phyloP scores from a whole-genome alignment of 2,113 vertebrate species.

The Gracilinanus agilis region DNA sequence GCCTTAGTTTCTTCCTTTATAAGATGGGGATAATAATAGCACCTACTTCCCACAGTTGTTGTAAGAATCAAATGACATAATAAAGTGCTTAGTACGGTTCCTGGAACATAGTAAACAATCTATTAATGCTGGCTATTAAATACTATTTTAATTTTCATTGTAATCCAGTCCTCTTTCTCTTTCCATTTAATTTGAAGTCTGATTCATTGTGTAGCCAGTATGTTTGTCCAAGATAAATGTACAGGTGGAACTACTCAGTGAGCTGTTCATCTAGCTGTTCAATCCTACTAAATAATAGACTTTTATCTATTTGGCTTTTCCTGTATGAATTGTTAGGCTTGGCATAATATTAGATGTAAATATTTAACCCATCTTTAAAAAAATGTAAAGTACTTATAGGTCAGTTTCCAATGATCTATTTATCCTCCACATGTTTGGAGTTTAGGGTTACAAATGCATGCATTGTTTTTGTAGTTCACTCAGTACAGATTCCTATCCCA shows the following conservation, averaged over 20 bases:
- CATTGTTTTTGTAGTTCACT: not conserved
- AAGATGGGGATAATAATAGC: slow-evolving; percentile 5
- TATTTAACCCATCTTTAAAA: not conserved
- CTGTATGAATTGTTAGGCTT: not conserved
- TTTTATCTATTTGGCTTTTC: not conserved
- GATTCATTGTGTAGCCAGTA: not conserved
- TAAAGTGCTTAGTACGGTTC: not conserved
- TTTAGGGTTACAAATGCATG: not conserved
- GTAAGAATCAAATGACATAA: slow-evolving; percentile 3
- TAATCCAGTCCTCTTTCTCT: not conserved
- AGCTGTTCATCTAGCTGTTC: not conserved
- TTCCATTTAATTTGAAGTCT: not conserved
- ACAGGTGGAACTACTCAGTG: not conserved
- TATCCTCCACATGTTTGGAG: not conserved
- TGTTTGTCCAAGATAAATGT: not conserved
- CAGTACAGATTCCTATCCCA: not conserved
- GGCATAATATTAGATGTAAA: not conserved
- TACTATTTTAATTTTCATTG: not conserved
- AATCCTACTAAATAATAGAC: not conserved
- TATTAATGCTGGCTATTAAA: not conserved
- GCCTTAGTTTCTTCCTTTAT: not conserved
- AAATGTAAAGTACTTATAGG: not conserved
- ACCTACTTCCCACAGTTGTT: not conserved
- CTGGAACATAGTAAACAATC: not conserved
- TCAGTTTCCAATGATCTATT: not conserved